Percentiles rank a stretch among this genome's conserved stretches.
Conservation (phyloP, 2,888 invertebrate genomes). For the Athrips mouffetella region DNA sequence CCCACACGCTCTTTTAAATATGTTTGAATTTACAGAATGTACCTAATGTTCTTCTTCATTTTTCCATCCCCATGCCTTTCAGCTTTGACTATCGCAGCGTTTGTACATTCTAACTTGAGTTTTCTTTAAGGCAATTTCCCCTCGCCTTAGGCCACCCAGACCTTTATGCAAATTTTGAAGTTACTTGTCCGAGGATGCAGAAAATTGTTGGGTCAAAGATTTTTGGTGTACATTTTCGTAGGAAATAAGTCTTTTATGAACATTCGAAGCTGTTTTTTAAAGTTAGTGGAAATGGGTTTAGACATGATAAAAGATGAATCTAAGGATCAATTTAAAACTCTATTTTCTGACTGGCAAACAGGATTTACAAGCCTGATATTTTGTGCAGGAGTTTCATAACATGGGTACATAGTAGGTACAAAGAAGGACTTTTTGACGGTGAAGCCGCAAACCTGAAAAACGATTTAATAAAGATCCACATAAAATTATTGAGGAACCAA, state of each 20-base stretch:
- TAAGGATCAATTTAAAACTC: too few species aligned
- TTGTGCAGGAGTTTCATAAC: too few species aligned
- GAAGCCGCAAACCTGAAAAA: too few species aligned
- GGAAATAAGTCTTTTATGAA: not conserved
- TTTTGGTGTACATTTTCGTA: not conserved
- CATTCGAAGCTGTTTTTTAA: not conserved
- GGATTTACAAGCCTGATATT: too few species aligned
- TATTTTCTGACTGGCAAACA: too few species aligned
- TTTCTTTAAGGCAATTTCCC: constrained; percentile 13
- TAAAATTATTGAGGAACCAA: too few species aligned
- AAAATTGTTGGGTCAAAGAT: constrained; percentile 1
- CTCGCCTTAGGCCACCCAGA: constrained; percentile 14
- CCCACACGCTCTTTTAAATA: too few species aligned
- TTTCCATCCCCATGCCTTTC: not conserved
- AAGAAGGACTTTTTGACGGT: too few species aligned
- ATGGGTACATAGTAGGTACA: too few species aligned
- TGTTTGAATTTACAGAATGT: not conserved
- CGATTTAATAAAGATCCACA: too few species aligned
- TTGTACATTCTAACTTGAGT: constrained; percentile 1
- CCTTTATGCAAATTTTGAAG: constrained; percentile 19
- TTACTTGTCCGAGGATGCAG: not conserved
- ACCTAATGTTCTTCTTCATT: not conserved
- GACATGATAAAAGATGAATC: too few species aligned
- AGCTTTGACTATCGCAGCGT: not conserved
- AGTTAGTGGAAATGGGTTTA: not conserved